phyloP scores from a whole-genome alignment of 2,113 vertebrate species.

The Arothron firmamentum region DNA sequence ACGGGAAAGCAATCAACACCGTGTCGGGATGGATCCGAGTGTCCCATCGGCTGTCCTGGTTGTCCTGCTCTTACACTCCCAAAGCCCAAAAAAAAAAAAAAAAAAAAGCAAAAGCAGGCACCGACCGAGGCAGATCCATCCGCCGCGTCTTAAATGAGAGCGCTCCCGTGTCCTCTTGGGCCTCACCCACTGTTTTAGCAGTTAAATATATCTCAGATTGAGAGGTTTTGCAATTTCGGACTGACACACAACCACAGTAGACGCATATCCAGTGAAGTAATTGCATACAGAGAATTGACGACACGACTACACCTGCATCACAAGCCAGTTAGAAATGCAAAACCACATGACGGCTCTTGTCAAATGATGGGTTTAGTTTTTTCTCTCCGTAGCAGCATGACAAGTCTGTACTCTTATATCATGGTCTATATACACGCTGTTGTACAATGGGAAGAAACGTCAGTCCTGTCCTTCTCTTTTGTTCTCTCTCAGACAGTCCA shows the following conservation, averaged over 20 bases:
- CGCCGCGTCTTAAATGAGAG: slow-evolving; percentile 25
- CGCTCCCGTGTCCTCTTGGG: slow-evolving; percentile 41
- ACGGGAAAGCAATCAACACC: slow-evolving; percentile 35
- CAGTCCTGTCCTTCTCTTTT: slow-evolving; percentile 47
- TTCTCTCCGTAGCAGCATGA: slow-evolving; percentile 72
- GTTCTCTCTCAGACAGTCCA: slow-evolving; percentile 73
- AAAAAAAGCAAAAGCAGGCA: not conserved
- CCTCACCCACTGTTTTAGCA: slow-evolving; percentile 36
- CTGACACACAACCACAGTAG: slow-evolving; percentile 66
- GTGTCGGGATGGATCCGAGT: slow-evolving; percentile 21
- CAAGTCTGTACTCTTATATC: slow-evolving; percentile 60
- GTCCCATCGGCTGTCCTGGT: slow-evolving; percentile 37
- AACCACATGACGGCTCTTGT: slow-evolving; percentile 55
- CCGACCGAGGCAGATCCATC: slow-evolving; percentile 35
- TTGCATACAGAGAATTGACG: slow-evolving; percentile 63
- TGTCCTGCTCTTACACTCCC: slow-evolving; percentile 28
- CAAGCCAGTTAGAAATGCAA: slow-evolving; percentile 66
- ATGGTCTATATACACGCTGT: slow-evolving; percentile 68
- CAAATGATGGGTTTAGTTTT: slow-evolving; percentile 64
- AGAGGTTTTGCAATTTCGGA: slow-evolving; percentile 54
- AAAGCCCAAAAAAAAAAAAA: slow-evolving; percentile 11
- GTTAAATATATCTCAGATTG: slow-evolving; percentile 51
- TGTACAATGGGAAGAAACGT: slow-evolving; percentile 65
- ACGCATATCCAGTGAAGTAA: slow-evolving; percentile 77
- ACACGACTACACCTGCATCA: slow-evolving; percentile 55